Evolutionary conservation across 2,797 vertebrate species (phyloP).

Genomic region (Anguilla obscura): DNA sequence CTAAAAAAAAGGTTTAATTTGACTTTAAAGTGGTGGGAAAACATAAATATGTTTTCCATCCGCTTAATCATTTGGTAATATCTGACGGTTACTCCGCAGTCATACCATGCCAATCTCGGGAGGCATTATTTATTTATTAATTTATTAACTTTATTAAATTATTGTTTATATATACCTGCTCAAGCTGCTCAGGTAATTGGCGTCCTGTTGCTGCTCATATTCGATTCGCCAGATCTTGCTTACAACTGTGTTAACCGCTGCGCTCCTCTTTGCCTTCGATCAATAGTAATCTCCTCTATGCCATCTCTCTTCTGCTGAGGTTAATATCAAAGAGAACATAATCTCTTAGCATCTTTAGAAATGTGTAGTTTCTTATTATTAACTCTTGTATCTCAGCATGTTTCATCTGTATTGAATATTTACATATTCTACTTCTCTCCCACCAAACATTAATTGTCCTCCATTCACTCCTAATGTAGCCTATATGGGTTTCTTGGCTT

Average conservation of each 20-base stretch:
- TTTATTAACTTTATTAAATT: not conserved
- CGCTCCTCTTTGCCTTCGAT: conserved; percentile 11
- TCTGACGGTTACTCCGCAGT: not conserved
- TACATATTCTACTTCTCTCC: not conserved
- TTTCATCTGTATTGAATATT: not conserved
- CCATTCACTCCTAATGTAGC: not conserved
- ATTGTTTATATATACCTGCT: too few relatives aligned
- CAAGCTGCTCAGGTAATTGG: not conserved
- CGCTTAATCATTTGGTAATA: not conserved
- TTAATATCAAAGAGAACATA: conserved; percentile 7
- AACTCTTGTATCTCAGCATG: not conserved
- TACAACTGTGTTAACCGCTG: conserved; percentile 18
- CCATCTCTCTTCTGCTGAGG: conserved; percentile 5
- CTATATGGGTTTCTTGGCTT: not conserved
- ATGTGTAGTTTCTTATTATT: not conserved
- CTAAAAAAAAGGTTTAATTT: not conserved
- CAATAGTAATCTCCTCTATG: conserved; percentile 20
- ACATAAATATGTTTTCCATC: too few relatives aligned
- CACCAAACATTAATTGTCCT: not conserved
- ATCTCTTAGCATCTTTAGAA: conserved; percentile 7
- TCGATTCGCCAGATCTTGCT: not conserved
- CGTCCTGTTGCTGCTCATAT: conserved; percentile 15
- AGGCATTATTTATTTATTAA: not conserved
- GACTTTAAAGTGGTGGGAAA: not conserved
- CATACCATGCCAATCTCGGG: not conserved